Evolutionary conservation across 2,797 vertebrate species (phyloP).

Genomic region (Carduelis carduelis): DNA sequence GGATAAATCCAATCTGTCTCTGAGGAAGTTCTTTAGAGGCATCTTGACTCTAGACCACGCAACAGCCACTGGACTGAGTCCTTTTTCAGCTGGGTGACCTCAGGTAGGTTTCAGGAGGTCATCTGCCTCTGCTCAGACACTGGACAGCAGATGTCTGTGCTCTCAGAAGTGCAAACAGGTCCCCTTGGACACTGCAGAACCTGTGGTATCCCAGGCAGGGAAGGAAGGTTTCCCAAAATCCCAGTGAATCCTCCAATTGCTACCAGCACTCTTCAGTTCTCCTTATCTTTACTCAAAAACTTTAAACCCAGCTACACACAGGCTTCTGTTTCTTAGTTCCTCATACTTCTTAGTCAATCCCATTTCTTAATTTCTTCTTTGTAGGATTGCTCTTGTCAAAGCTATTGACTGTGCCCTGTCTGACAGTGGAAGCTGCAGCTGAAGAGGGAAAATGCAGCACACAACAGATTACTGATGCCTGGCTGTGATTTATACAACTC

Average conservation of each 20-base stretch:
- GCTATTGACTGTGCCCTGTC: neutral
- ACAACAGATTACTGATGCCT: constrained; percentile 6
- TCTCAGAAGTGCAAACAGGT: neutral
- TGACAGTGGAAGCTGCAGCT: neutral
- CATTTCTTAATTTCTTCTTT: neutral
- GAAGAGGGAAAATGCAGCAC: neutral
- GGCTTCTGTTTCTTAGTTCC: neutral
- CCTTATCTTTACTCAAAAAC: neutral
- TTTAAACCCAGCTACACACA: neutral
- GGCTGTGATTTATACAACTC: constrained; percentile 35
- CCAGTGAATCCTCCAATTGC: neutral
- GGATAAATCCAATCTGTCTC: neutral
- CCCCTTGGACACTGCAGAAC: neutral
- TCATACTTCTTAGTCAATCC: neutral
- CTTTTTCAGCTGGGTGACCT: neutral
- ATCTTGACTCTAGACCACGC: neutral
- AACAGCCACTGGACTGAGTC: neutral
- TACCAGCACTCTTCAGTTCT: neutral
- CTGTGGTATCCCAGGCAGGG: neutral
- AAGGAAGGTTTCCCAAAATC: neutral
- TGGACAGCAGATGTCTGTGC: accelerated
- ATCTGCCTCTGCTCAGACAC: neutral
- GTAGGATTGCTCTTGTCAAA: neutral
- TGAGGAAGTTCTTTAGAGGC: neutral
- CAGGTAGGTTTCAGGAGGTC: neutral